A percentile compares a stretch with the other conserved stretches of the same genome.
These are phyloP conservation scores for Sapayoa aenigma DNA, from an alignment of 2,113 vertebrate species.

Conservation along the genomic window DNA sequence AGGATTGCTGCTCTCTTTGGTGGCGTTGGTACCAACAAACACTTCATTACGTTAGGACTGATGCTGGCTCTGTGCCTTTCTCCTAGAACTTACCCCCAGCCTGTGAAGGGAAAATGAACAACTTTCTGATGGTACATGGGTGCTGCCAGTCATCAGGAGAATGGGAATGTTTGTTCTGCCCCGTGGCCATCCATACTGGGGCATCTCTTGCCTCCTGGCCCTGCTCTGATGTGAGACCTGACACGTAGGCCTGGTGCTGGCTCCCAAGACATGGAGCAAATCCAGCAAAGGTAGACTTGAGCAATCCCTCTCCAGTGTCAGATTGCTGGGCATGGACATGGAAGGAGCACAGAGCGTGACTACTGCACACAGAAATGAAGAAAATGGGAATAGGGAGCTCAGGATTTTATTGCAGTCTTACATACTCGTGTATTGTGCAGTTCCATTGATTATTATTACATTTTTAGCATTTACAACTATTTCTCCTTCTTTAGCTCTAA, in stretches of 20 bases:
- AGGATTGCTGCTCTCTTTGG: background rate
- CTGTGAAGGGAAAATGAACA: background rate
- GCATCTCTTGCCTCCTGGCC: background rate
- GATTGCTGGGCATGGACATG: background rate
- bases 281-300: background rate
- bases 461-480: background rate
- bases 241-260: background rate
- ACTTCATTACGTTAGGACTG: background rate
- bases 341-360: background rate
- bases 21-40: background rate
- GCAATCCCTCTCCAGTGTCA: background rate
- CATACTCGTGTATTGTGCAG: background rate
- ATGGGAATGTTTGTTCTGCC: background rate
- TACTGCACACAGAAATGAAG: background rate
- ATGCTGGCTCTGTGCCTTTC: background rate
- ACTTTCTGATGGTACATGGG: too few species aligned
- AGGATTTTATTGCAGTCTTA: background rate
- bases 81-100: background rate
- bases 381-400: background rate
- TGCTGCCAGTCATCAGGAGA: background rate
- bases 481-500: background rate
- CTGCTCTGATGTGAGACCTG: background rate
- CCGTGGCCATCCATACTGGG: background rate
- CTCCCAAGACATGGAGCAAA: background rate
- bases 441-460: background rate